Conservation (phyloP, 2,888 invertebrate genomes). For the Thera obeliscata region DNA sequence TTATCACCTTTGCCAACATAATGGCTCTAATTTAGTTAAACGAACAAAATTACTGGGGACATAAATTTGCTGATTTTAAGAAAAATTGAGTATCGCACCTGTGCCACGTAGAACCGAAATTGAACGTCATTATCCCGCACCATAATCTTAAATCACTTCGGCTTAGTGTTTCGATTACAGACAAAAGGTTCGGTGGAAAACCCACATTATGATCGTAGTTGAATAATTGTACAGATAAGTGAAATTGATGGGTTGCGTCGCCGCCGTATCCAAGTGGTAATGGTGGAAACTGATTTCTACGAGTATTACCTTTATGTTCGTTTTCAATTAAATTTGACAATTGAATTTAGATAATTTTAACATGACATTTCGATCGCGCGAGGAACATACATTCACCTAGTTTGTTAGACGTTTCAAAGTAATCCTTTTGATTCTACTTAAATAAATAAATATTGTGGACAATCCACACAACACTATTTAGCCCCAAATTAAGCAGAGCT, state of each 20-base stretch:
- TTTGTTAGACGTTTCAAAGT: too few species aligned
- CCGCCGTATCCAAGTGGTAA: constrained; percentile 23
- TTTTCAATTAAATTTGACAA: neutral
- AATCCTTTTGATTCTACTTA: too few species aligned
- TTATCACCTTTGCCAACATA: constrained; percentile 43
- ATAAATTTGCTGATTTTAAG: constrained; percentile 73
- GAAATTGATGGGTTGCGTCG: constrained; percentile 68
- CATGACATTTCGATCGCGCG: too few species aligned
- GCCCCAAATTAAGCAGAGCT: too few species aligned
- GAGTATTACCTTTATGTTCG: constrained; percentile 6
- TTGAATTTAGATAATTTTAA: neutral
- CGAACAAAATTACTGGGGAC: constrained; percentile 56
- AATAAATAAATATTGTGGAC: too few species aligned
- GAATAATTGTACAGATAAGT: constrained; percentile 82
- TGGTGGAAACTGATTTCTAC: constrained; percentile 11
- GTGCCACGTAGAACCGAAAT: constrained; percentile 72
- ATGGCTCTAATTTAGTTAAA: constrained; percentile 56
- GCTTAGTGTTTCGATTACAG: constrained; percentile 83
- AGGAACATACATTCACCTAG: too few species aligned
- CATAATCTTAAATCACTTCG: constrained; percentile 83
- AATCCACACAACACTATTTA: too few species aligned
- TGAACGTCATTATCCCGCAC: constrained; percentile 80
- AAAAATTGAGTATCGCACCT: constrained; percentile 75
- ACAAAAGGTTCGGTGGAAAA: constrained; percentile 77
- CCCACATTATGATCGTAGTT: constrained; percentile 81